Evolutionary conservation across 2,113 vertebrate species (phyloP), one percentile per base, ranked within the genome.

Genomic region (Ptilonorhynchus violaceus): DNA sequence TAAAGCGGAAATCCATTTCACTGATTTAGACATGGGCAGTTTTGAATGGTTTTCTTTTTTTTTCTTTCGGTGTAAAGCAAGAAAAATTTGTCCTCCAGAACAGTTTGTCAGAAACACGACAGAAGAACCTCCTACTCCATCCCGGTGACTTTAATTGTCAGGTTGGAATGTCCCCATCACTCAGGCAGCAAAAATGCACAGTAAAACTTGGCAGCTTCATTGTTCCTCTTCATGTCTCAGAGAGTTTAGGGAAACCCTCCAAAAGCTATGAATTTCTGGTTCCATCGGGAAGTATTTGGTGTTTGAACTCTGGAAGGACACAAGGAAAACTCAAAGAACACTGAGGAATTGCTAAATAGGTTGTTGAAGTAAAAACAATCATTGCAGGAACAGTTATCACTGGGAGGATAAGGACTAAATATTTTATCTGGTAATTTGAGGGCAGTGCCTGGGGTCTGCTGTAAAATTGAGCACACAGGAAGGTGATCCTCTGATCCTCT

Each of bases 1-100:
- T 96, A 91, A 92, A 91, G 75, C 47, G 67, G 64, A 86, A 88
- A 95, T 94, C 69, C 28, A 42, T 67, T 92, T 84, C 87, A 82
- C 37, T 74, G 68, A 68, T 33, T 66, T 74, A 60, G 50, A 30
- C 28, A 11, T 19, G 35, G 41, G 9, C 9, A 15, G 37, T 55
- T 87, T 41, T 31, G 27, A 63, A 16, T 62, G 62, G 10, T 2
- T 2, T 25, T 31, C 5, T 31, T 90, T 63, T 66, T 23, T 77
- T 83, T 92, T 27, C 31, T 84, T 93, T 50, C 37, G 58, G 17
- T 49, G 35, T 50, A 88, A 86, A 69, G 49, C 21, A 46, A 78
- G 70, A 68, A 42, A 28, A 28, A 16, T 4, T 21, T 52, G 49
- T 60, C n/a, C 28, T 88, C 37, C 10, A 25, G 60, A 77, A 41